A percentile compares a stretch with the other conserved stretches of the same genome.
These are phyloP conservation scores for Limnodromus scolopaceus DNA, from an alignment of 2,797 vertebrate species.

Conservation along the genomic window DNA sequence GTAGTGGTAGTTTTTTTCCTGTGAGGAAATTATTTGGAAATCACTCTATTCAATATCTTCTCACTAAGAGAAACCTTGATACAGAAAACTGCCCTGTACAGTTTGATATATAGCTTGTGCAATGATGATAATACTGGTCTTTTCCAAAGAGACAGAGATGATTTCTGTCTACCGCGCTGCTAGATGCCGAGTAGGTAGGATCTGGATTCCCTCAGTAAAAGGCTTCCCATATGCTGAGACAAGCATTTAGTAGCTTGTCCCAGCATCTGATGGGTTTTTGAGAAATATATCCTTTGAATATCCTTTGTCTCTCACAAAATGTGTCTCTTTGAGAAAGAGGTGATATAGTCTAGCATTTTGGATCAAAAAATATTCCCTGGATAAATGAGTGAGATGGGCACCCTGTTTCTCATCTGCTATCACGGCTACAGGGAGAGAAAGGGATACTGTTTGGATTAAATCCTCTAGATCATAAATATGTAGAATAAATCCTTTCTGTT, in stretches of 20 bases:
- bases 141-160: background rate
- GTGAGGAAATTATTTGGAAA: background rate
- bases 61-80: background rate
- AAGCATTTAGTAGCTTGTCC: background rate
- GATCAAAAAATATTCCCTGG: background rate
- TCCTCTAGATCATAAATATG: background rate
- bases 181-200: background rate
- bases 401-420: background rate
- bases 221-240: background rate
- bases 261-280: background rate
- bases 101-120: background rate
- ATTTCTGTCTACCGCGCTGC: background rate
- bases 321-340: background rate
- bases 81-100: background rate
- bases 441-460: background rate
- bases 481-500: background rate
- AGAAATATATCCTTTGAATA: background rate
- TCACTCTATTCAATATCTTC: background rate
- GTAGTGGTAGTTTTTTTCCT: background rate
- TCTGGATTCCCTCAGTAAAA: background rate
- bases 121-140: background rate
- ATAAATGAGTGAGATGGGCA: background rate
- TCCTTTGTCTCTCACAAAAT: background rate
- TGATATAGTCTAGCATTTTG: background rate
- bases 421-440: background rate